Evolutionary conservation across 2,888 invertebrate species (phyloP).

Genomic region (Xestoiulus laeticollis): DNA sequence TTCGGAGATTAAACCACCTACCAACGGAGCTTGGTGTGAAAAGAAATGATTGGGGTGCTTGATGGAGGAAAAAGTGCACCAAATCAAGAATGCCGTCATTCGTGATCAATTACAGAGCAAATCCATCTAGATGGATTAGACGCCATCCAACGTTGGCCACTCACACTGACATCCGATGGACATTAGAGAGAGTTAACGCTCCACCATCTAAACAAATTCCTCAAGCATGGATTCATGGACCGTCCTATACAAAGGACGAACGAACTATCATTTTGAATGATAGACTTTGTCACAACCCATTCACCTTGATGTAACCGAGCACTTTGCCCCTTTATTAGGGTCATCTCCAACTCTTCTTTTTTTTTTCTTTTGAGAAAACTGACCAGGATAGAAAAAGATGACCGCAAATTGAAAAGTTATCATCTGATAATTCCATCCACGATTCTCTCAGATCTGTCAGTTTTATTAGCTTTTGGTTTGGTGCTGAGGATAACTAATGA

Average conservation of each 20-base stretch:
- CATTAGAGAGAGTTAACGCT: not conserved
- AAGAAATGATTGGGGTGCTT: conserved; percentile 37
- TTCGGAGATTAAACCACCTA: conserved; percentile 18
- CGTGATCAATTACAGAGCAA: conserved; percentile 18
- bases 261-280: not conserved
- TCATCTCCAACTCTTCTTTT: not conserved
- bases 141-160: conserved; percentile 28
- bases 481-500: not conserved
- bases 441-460: not conserved
- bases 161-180: conserved; percentile 23
- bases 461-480: not conserved
- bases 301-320: conserved; percentile 2
- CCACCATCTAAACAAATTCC: conserved; percentile 4
- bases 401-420: conserved; percentile 24
- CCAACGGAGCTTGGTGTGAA: conserved; percentile 2
- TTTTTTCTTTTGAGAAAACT: not conserved
- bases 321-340: not conserved
- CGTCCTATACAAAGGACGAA: not conserved
- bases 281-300: conserved; percentile 25
- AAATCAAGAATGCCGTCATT: conserved; percentile 37
- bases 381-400: not conserved
- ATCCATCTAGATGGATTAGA: conserved; percentile 29
- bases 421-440: not conserved
- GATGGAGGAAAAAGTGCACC: conserved; percentile 24
- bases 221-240: not conserved